phyloP scores from a whole-genome alignment of 2,888 invertebrate species.

The Rutpela maculata region DNA sequence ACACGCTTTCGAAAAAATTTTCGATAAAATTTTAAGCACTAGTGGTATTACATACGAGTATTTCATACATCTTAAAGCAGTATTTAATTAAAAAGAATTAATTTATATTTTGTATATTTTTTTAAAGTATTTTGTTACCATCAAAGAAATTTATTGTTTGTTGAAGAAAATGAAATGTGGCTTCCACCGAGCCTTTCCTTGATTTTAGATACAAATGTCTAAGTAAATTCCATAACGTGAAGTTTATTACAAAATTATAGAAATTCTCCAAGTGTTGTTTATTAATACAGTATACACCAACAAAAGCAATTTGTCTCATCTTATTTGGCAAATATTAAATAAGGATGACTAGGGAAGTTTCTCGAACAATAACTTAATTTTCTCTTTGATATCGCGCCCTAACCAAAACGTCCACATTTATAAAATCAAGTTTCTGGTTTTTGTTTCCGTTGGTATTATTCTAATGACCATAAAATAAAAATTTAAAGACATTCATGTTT shows the following conservation, averaged over 20 bases:
- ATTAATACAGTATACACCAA: neutral
- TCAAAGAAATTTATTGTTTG: too few species aligned
- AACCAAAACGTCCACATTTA: neutral
- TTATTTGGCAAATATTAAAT: neutral
- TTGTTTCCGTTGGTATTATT: neutral
- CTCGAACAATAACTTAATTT: neutral
- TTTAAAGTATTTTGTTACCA: too few species aligned
- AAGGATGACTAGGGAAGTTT: neutral
- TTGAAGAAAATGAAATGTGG: too few species aligned
- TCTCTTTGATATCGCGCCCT: neutral
- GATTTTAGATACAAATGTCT: neutral
- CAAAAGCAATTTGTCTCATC: neutral
- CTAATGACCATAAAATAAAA: neutral
- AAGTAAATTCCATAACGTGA: neutral
- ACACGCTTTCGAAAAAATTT: too few species aligned
- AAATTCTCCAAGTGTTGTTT: neutral
- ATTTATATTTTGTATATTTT: too few species aligned
- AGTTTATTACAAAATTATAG: neutral
- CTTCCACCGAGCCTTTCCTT: too few species aligned
- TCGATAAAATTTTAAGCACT: too few species aligned
- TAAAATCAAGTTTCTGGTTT: neutral
- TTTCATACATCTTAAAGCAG: too few species aligned
- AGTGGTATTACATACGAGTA: too few species aligned
- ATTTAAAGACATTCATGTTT: neutral
- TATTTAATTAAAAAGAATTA: too few species aligned